Conservation (phyloP, 2,888 invertebrate genomes). For the Platycheirus albimanus region DNA sequence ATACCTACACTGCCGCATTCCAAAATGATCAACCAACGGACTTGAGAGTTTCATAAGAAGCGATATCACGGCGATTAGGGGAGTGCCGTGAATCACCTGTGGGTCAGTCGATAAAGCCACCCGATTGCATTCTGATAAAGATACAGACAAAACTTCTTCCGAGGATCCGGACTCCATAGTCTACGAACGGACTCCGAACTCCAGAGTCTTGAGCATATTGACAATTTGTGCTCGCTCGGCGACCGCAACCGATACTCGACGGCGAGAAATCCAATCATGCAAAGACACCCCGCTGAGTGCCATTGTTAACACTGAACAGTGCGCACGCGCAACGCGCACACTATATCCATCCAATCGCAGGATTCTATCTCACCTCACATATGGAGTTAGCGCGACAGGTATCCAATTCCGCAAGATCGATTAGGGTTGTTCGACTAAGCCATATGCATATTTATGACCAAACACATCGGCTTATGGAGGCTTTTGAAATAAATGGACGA, state of each 20-base stretch:
- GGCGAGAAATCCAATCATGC: conserved; percentile 71
- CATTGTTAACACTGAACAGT: conserved; percentile 70
- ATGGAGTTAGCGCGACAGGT: conserved; percentile 71
- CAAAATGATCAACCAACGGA: conserved; percentile 22
- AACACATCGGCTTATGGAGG: conserved; percentile 54
- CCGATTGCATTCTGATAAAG: conserved; percentile 70
- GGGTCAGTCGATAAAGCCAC: conserved; percentile 72
- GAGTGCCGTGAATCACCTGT: conserved; percentile 72
- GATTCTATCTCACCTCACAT: conserved; percentile 64
- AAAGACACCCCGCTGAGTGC: conserved; percentile 62
- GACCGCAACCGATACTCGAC: no score
- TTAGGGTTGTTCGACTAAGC: conserved; percentile 73
- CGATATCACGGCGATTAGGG: conserved; percentile 58
- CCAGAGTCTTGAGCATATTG: conserved; percentile 36
- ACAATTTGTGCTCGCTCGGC: conserved; percentile 66
- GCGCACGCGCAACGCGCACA: conserved; percentile 73
- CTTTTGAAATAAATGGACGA: conserved; percentile 27
- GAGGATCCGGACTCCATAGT: no score
- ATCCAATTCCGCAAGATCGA: conserved; percentile 73
- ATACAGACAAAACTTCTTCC: background rate
- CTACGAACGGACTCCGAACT: background rate
- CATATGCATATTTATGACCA: conserved; percentile 73
- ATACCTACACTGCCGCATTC: conserved; percentile 65
- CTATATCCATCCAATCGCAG: conserved; percentile 58
- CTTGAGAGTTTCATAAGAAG: conserved; percentile 1